These are phyloP conservation scores for Calephelis nemesis DNA, from an alignment of 1,140 invertebrate species.

Conservation along the genomic window DNA sequence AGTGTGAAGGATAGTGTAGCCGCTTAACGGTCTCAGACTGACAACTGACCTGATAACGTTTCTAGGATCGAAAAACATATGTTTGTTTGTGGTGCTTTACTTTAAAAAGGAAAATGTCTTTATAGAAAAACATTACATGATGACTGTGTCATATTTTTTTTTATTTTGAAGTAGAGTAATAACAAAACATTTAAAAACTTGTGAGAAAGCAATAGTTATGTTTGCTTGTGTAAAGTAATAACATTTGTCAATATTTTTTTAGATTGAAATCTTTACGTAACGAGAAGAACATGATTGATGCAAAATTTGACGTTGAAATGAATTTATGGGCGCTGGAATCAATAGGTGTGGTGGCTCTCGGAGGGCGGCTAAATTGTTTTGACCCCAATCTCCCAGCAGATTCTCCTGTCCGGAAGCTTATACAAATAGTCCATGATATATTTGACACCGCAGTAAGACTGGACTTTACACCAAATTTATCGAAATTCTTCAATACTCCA, in stretches of 20 bases:
- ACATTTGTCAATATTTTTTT: constrained; percentile 17
- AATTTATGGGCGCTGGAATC: constrained; percentile 86
- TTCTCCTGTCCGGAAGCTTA: constrained; percentile 80
- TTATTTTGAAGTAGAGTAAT: too few relatives aligned
- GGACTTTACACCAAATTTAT: constrained; percentile 82
- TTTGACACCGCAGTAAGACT: constrained; percentile 81
- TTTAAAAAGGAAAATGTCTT: too few relatives aligned
- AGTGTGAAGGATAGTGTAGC: too few relatives aligned
- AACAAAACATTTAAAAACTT: too few relatives aligned
- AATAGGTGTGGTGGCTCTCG: constrained; percentile 84
- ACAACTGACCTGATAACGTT: too few relatives aligned
- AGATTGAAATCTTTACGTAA: constrained; percentile 80
- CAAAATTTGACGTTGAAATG: constrained; percentile 81
- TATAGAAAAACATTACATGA: too few relatives aligned
- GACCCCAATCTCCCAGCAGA: constrained; percentile 72
- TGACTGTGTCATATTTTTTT: too few relatives aligned
- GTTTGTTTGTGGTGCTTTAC: too few relatives aligned
- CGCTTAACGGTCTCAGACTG: too few relatives aligned
- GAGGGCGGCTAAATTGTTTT: constrained; percentile 83
- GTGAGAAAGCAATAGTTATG: too few relatives aligned
- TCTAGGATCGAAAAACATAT: too few relatives aligned
- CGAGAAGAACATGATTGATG: constrained; percentile 77
- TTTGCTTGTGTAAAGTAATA: too few relatives aligned
- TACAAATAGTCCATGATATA: constrained; percentile 80
- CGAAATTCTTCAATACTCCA: constrained; percentile 81